Percentiles rank a stretch among this genome's conserved stretches.
phyloP scores from a whole-genome alignment of 37 sponge, comb jelly and placozoan species.

The Eunapius fragilis region DNA sequence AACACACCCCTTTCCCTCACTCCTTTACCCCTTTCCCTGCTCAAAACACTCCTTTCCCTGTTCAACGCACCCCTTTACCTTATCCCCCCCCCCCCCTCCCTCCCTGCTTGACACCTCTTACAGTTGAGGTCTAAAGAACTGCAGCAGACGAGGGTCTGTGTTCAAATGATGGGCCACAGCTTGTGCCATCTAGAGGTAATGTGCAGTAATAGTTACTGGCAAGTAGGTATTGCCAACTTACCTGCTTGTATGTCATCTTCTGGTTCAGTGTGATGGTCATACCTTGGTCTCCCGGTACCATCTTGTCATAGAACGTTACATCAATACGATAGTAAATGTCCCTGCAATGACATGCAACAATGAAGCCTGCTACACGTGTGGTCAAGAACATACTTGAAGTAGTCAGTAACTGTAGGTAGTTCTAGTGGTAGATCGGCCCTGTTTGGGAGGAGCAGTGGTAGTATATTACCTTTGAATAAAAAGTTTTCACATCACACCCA shows the following conservation, averaged over 20 bases:
- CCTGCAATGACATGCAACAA: conserved; percentile 46
- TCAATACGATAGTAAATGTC: conserved; percentile 86
- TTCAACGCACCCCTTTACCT: too few relatives aligned
- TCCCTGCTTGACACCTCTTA: conserved; percentile 18
- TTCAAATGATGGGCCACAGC: conserved; percentile 70
- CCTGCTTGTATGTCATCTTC: conserved; percentile 76
- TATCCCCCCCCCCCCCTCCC: too few relatives aligned
- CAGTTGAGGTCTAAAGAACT: conserved; percentile 94
- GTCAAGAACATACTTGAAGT: conserved; percentile 39
- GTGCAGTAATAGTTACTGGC: too few relatives aligned
- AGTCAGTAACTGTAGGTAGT: conserved; percentile 43
- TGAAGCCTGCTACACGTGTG: not conserved
- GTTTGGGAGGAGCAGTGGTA: not conserved
- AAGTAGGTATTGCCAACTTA: not conserved
- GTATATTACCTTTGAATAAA: not conserved
- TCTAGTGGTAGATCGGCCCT: conserved; percentile 44
- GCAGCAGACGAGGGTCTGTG: conserved; percentile 66
- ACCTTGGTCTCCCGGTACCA: conserved; percentile 72
- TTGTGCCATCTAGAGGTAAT: conserved; percentile 57
- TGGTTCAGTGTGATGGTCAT: conserved; percentile 82
- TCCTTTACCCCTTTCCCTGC: too few relatives aligned
- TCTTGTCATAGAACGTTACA: conserved; percentile 83
- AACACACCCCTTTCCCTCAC: too few relatives aligned
- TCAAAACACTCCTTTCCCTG: too few relatives aligned
- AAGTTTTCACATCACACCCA: conserved; percentile 7